A percentile compares a stretch with the other conserved stretches of the same genome.
phyloP scores from a whole-genome alignment of 2,113 vertebrate species.

The Coptodon rendalli region DNA sequence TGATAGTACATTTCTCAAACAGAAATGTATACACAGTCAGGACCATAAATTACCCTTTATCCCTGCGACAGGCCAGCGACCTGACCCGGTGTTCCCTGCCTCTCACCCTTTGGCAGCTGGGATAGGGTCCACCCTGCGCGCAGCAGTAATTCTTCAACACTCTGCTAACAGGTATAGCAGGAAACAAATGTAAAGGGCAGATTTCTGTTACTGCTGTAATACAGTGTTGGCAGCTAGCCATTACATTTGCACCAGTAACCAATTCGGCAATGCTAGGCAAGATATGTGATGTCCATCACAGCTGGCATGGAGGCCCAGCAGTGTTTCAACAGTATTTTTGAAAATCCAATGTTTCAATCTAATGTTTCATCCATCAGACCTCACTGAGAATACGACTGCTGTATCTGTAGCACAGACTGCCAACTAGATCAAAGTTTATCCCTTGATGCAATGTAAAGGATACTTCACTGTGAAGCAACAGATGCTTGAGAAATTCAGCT shows the following conservation, averaged over 20 bases:
- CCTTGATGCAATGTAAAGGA: rapidly evolving
- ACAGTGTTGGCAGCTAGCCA: not conserved
- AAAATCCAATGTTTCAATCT: not conserved
- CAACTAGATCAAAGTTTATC: not conserved
- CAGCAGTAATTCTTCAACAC: not conserved
- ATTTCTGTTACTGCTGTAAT: not conserved
- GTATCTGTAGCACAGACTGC: not conserved
- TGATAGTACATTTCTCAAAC: not conserved
- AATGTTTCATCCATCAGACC: not conserved
- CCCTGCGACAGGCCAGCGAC: not conserved
- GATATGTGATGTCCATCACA: not conserved
- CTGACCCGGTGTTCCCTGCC: not conserved
- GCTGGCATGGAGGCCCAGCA: not conserved
- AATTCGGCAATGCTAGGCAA: too few relatives aligned
- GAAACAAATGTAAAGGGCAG: not conserved
- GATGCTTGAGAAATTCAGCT: not conserved
- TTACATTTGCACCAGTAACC: not conserved
- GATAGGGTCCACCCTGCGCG: not conserved
- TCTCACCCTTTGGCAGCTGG: not conserved
- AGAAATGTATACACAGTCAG: not conserved
- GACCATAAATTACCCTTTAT: not conserved
- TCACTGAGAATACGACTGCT: not conserved
- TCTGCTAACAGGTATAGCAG: not conserved
- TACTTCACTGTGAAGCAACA: not conserved
- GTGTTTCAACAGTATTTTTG: not conserved